A percentile compares a stretch with the other conserved stretches of the same genome.
Conservation (phyloP, 2,797 vertebrate species). For the Sebastes minor region DNA sequence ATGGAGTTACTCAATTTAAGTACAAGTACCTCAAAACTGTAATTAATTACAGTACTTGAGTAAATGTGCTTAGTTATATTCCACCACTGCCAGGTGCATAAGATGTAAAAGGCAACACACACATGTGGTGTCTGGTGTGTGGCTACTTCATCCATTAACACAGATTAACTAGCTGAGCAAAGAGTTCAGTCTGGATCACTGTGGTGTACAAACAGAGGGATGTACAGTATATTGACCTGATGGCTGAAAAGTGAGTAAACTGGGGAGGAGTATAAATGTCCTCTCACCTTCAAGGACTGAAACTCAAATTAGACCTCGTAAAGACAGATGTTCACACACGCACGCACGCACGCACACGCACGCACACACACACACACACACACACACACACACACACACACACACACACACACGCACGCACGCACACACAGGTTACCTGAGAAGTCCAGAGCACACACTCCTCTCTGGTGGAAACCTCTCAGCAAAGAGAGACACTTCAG, state of each 20-base stretch:
- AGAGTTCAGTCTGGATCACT: not conserved
- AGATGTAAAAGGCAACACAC: not conserved
- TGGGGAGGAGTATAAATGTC: not conserved
- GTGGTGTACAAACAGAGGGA: not conserved
- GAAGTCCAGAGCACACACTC: conserved; percentile 94
- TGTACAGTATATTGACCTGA: not conserved
- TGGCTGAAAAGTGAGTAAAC: not conserved
- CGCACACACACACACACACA: not conserved
- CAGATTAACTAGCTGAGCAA: not conserved
- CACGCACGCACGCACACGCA: not conserved
- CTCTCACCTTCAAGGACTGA: not conserved
- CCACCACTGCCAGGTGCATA: not conserved
- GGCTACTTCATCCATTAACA: not conserved
- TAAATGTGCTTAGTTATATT: not conserved
- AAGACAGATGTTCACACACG: not conserved
- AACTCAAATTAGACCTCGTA: not conserved
- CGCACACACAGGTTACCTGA: conserved; percentile 84
- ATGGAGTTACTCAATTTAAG: not conserved
- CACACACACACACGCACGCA: not conserved
- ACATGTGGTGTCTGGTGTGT: not conserved
- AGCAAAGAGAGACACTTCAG: conserved; percentile 93
- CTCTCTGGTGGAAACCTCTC: conserved; percentile 92
- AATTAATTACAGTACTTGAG: not conserved
- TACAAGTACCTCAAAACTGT: not conserved
- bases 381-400: not conserved